Evolutionary conservation across 2,113 vertebrate genomes (phyloP).

Genomic region (Sakesphorus luctuosus): DNA sequence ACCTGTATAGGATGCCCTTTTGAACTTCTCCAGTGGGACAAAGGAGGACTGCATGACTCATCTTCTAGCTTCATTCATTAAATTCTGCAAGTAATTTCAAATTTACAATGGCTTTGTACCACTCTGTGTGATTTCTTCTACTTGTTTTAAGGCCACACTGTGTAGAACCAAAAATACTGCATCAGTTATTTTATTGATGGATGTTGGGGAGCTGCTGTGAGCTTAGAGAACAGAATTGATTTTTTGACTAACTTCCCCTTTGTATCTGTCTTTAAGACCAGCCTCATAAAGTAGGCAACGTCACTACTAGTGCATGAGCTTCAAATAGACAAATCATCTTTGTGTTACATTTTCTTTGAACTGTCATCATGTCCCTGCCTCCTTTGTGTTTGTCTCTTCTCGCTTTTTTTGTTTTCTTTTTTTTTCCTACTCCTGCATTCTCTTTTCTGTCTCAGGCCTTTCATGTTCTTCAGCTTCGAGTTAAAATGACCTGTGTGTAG

Average conservation of each 20-base stretch:
- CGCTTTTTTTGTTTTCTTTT: not conserved
- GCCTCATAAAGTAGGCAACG: not conserved
- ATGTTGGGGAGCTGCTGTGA: not conserved
- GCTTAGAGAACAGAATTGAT: constrained; percentile 9
- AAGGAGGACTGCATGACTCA: not conserved
- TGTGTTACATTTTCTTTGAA: constrained; percentile 1
- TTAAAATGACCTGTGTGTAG: not conserved
- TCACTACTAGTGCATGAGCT: not conserved
- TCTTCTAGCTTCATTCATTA: not conserved
- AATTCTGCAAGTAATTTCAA: not conserved
- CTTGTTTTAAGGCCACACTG: not conserved
- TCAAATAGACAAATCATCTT: constrained; percentile 1
- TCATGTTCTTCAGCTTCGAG: not conserved
- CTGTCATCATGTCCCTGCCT: not conserved
- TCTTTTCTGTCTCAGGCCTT: not conserved
- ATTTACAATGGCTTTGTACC: not conserved
- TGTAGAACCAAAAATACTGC: not conserved
- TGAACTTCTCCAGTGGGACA: not conserved
- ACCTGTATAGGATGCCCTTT: not conserved
- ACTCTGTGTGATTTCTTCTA: not conserved
- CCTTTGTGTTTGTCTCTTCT: not conserved
- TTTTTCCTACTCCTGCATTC: not conserved
- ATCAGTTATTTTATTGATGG: constrained; percentile 6
- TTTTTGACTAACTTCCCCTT: constrained; percentile 28
- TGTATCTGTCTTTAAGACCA: not conserved